These are phyloP conservation scores for Trachemys scripta DNA, from an alignment of 2,113 vertebrate species.

Conservation along the genomic window DNA sequence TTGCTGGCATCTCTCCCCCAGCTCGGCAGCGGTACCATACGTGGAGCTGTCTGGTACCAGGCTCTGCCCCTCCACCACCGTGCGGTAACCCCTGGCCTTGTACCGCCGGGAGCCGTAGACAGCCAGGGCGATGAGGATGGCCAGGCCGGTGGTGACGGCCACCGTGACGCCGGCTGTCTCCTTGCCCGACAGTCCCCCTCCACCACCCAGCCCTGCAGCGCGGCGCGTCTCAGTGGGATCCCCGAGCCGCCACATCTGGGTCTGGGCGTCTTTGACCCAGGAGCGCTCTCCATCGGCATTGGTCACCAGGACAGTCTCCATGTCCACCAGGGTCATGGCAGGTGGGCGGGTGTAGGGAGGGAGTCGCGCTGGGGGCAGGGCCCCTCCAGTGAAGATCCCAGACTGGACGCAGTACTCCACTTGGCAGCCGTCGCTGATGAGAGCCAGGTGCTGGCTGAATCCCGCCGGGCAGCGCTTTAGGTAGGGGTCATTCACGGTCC, in stretches of 20 bases:
- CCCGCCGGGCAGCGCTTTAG: constrained; percentile 83
- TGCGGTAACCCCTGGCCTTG: constrained; percentile 26
- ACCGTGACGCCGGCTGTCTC: constrained; percentile 42
- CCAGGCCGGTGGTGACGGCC: constrained; percentile 36
- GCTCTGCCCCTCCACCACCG: neutral
- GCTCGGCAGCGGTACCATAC: neutral
- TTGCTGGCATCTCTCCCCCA: neutral
- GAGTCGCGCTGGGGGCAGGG: constrained; percentile 80
- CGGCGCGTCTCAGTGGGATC: constrained; percentile 72
- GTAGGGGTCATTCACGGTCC: neutral
- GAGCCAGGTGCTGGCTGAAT: constrained; percentile 90
- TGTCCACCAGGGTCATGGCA: constrained; percentile 68
- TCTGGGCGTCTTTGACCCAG: constrained; percentile 86
- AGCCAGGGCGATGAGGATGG: neutral
- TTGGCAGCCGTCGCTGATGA: constrained; percentile 91
- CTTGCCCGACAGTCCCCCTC: constrained; percentile 25
- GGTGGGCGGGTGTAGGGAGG: constrained; percentile 87
- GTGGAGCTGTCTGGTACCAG: rapidly evolving
- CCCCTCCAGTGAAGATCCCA: constrained; percentile 81
- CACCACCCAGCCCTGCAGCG: neutral
- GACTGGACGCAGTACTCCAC: constrained; percentile 89
- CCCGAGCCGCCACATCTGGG: constrained; percentile 83
- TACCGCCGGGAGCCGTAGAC: constrained; percentile 53
- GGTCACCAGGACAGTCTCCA: constrained; percentile 87
- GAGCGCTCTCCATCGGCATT: constrained; percentile 74